Evolutionary conservation across 2,113 vertebrate species (phyloP).

Genomic region (Donacobius atricapilla): DNA sequence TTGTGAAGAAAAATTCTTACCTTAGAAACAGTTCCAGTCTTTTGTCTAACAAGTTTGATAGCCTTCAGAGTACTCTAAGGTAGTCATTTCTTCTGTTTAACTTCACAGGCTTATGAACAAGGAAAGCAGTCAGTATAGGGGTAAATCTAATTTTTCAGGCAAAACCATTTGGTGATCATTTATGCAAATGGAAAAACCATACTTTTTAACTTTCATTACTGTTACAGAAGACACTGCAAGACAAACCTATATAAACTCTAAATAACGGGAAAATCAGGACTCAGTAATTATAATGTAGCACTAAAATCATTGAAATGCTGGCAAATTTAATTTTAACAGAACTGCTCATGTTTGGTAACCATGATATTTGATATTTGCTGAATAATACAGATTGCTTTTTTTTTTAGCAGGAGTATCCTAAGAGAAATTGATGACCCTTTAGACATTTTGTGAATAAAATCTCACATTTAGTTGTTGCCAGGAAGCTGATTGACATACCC

Average conservation of each 20-base stretch:
- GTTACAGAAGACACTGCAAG: neutral
- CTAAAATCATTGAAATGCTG: neutral
- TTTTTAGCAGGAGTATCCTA: neutral
- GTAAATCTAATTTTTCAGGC: neutral
- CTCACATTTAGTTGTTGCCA: neutral
- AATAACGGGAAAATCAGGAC: neutral
- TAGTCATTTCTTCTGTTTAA: neutral
- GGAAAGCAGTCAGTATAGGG: neutral
- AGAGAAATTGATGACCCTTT: neutral
- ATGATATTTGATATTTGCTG: neutral
- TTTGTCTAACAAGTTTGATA: neutral
- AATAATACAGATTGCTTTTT: neutral
- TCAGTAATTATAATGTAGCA: neutral
- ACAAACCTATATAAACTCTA: neutral
- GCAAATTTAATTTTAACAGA: neutral
- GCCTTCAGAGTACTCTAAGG: neutral
- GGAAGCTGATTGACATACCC: neutral
- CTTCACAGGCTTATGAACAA: neutral
- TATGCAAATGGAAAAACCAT: neutral
- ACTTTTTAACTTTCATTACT: neutral
- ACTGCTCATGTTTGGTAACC: neutral
- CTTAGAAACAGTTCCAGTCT: neutral
- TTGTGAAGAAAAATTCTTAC: neutral
- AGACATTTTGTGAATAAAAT: neutral
- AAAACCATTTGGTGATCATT: neutral